phyloP scores from a whole-genome alignment of 2,888 invertebrate genomes.

The Diarsia dahlii region DNA sequence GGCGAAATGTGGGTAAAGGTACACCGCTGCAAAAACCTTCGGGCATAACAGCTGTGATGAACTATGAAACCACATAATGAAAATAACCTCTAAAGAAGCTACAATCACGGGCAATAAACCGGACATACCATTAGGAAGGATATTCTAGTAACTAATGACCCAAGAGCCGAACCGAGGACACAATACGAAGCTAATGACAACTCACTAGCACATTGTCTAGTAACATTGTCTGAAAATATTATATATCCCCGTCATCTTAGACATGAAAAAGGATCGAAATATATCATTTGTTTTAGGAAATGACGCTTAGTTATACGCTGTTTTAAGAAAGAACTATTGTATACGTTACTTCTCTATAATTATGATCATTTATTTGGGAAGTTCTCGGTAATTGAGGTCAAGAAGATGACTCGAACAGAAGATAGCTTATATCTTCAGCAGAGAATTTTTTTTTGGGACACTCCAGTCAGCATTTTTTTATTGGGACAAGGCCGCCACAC shows the following conservation, averaged over 20 bases:
- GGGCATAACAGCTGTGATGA: no score
- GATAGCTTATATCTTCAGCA: no score
- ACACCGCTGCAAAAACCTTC: no score
- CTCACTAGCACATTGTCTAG: slow-evolving; percentile 23
- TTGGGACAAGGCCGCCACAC: no score
- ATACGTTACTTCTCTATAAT: no score
- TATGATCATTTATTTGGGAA: no score
- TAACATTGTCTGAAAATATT: slow-evolving; percentile 20
- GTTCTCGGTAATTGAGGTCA: no score
- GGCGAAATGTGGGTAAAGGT: no score
- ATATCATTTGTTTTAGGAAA: slow-evolving; percentile 12
- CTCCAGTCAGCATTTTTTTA: no score
- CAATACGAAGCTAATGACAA: slow-evolving; percentile 37
- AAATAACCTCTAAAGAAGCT: background rate
- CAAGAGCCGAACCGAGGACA: background rate
- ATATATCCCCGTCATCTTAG: slow-evolving; percentile 18
- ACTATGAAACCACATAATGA: background rate
- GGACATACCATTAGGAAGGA: slow-evolving; percentile 4
- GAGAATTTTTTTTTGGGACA: no score
- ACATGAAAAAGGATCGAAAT: slow-evolving; percentile 18
- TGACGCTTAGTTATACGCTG: background rate
- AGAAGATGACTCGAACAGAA: no score
- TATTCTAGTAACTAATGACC: slow-evolving; percentile 25
- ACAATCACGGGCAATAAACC: background rate
- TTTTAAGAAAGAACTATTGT: background rate